These are phyloP conservation scores for Enteromius thamalakanensis DNA, from an alignment of 2,797 vertebrate species.

Conservation along the genomic window DNA sequence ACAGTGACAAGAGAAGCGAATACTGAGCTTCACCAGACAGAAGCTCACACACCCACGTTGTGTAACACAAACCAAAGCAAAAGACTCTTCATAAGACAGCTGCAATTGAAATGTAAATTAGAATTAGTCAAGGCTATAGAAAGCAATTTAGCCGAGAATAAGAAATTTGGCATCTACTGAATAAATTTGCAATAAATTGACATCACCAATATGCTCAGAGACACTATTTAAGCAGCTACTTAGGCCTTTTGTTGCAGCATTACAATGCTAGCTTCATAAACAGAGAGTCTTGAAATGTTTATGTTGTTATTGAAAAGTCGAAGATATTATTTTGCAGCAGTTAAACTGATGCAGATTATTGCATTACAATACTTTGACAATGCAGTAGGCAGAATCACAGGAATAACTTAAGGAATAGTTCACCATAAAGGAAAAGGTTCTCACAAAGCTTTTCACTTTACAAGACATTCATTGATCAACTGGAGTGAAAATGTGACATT, in stretches of 20 bases:
- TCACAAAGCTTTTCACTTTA: not conserved
- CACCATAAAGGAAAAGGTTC: not conserved
- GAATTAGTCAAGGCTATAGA: conserved; percentile 53
- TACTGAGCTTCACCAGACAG: not conserved
- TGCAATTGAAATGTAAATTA: conserved; percentile 60
- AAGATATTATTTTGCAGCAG: not conserved
- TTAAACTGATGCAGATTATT: not conserved
- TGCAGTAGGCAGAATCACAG: not conserved
- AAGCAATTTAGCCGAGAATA: conserved; percentile 11
- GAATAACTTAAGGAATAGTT: not conserved
- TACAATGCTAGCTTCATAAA: conserved; percentile 1
- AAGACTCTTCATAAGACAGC: conserved; percentile 14
- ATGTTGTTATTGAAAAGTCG: not conserved
- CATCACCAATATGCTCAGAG: conserved; percentile 34
- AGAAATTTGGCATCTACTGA: conserved; percentile 43
- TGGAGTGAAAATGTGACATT: not conserved
- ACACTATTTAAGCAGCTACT: conserved; percentile 43
- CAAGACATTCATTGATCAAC: not conserved
- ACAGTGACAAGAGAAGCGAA: conserved; percentile 7
- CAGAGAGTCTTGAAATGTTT: not conserved
- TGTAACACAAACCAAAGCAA: conserved; percentile 26
- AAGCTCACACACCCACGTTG: not conserved
- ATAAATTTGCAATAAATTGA: conserved; percentile 56
- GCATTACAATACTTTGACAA: not conserved
- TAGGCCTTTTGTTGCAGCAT: conserved; percentile 17